Conservation (phyloP, 2,113 vertebrate species). For the Baryphthengus martii region DNA sequence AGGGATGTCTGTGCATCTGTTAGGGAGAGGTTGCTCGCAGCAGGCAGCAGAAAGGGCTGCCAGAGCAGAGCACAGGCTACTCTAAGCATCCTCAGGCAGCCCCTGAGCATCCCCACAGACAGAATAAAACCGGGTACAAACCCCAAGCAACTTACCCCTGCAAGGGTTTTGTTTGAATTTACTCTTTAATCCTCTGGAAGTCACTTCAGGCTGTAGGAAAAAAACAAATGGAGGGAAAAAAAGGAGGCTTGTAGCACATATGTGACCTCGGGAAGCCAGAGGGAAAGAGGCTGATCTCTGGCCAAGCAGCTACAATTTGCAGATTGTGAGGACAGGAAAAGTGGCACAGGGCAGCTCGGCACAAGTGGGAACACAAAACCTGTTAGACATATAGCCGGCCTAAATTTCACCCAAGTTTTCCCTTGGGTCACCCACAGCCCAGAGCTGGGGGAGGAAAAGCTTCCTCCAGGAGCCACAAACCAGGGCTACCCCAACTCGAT, state of each 20-base stretch:
- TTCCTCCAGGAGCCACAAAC: neutral
- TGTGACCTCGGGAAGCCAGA: rapidly evolving
- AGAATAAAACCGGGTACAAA: rapidly evolving
- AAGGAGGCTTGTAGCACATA: rapidly evolving
- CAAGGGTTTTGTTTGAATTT: neutral
- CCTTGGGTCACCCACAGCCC: neutral
- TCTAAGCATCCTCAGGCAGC: neutral
- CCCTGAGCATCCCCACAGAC: neutral
- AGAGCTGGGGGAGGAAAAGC: neutral
- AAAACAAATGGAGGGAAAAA: rapidly evolving
- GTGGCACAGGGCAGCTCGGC: neutral
- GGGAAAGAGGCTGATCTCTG: rapidly evolving
- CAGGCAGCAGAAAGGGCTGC: neutral
- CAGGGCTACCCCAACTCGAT: neutral
- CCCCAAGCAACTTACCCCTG: neutral
- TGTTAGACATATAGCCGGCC: rapidly evolving
- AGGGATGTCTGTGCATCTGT: rapidly evolving
- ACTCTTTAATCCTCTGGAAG: neutral
- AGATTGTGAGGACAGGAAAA: neutral
- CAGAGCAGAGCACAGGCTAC: neutral
- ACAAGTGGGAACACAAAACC: neutral
- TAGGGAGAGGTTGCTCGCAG: neutral
- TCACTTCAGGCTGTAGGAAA: neutral
- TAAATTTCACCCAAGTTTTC: neutral
- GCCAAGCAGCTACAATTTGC: neutral